Evolutionary conservation across 2,888 invertebrate genomes (phyloP).

Genomic region (Neria commutata): DNA sequence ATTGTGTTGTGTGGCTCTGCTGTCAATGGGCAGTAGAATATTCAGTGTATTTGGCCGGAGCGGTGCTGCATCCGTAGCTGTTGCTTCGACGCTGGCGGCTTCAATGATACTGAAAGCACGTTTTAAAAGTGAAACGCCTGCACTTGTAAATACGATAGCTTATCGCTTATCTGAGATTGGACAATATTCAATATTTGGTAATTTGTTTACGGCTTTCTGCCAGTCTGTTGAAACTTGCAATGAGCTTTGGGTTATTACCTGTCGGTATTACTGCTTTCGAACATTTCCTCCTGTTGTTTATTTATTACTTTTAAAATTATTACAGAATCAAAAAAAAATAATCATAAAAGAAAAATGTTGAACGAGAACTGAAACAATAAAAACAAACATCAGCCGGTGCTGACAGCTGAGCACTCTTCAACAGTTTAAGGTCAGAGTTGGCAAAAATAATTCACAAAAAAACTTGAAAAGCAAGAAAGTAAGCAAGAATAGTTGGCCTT

Average conservation of each 20-base stretch:
- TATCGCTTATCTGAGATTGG: not conserved
- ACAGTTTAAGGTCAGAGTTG: no score
- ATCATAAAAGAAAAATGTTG: constrained; percentile 15
- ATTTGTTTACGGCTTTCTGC: not conserved
- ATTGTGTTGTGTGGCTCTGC: not conserved
- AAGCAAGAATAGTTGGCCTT: no score
- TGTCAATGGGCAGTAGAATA: not conserved
- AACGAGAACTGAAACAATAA: constrained; percentile 6
- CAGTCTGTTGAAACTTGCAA: not conserved
- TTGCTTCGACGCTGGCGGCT: not conserved
- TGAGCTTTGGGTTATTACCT: constrained; percentile 34
- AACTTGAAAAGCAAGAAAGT: no score
- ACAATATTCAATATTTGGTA: no score
- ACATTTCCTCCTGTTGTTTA: constrained; percentile 35
- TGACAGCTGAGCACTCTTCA: not conserved
- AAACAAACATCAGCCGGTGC: not conserved
- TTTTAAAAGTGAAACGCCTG: not conserved
- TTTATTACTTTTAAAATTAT: constrained; percentile 21
- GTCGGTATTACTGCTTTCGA: constrained; percentile 49
- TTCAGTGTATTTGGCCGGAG: not conserved
- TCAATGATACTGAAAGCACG: constrained; percentile 2
- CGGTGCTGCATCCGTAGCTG: not conserved
- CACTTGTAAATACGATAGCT: not conserved
- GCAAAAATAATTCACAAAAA: no score
- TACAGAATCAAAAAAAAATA: constrained; percentile 1